These are phyloP conservation scores for Cheumatopsyche charites DNA, from an alignment of 1,140 invertebrate genomes.

Conservation along the genomic window DNA sequence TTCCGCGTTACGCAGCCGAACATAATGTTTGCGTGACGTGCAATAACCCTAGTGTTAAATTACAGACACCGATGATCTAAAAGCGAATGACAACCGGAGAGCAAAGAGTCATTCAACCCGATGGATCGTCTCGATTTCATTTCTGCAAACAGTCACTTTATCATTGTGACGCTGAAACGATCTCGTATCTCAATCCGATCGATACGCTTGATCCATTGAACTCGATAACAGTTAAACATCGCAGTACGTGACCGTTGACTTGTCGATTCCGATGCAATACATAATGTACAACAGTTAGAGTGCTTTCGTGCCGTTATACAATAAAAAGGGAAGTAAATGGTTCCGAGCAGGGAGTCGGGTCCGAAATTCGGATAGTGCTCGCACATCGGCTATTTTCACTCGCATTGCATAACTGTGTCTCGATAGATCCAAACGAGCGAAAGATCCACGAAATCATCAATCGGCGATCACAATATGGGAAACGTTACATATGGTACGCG, in stretches of 20 bases:
- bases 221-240: too few relatives aligned
- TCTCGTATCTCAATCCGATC: too few relatives aligned
- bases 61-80: background rate
- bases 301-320: too few relatives aligned
- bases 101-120: background rate
- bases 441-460: constrained; percentile 12
- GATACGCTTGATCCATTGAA: too few relatives aligned
- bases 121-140: background rate
- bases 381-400: too few relatives aligned
- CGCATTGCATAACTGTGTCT: background rate
- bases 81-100: background rate
- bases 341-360: too few relatives aligned
- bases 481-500: constrained; percentile 12
- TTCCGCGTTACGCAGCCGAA: constrained; percentile 10
- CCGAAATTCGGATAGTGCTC: too few relatives aligned
- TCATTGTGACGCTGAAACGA: too few relatives aligned
- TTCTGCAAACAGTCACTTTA: background rate
- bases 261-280: too few relatives aligned
- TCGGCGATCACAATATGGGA: constrained; percentile 9
- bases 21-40: constrained; percentile 1
- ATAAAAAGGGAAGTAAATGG: too few relatives aligned
- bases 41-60: constrained; percentile 14
- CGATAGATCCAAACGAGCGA: constrained; percentile 12
- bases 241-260: too few relatives aligned
- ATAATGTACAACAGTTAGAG: too few relatives aligned